phyloP scores from a whole-genome alignment of 2,113 vertebrate species.

The Octodon degus region DNA sequence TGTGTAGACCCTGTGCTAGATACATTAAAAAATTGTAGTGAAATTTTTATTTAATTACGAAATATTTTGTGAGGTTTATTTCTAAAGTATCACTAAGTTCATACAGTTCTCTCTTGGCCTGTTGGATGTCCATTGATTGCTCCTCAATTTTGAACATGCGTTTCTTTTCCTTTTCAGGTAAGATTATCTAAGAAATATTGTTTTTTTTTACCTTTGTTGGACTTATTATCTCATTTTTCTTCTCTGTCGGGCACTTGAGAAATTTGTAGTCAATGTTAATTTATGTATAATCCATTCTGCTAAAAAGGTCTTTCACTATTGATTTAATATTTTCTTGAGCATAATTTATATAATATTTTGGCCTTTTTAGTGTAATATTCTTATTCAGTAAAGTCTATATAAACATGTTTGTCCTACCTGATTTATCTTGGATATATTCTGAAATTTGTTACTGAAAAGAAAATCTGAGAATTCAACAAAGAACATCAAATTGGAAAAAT shows the following conservation, averaged over 20 bases:
- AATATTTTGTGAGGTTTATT: constrained; percentile 94
- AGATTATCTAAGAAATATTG: constrained; percentile 89
- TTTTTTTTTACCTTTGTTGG: constrained; percentile 88
- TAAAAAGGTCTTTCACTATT: constrained; percentile 89
- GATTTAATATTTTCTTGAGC: constrained; percentile 89
- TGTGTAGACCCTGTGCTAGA: too few species aligned
- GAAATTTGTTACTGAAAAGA: too few species aligned
- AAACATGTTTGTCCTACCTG: too few species aligned
- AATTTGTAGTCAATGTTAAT: constrained; percentile 89
- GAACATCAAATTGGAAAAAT: too few species aligned
- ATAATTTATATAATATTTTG: constrained; percentile 88
- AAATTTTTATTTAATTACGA: constrained; percentile 97
- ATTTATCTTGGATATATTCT: too few species aligned
- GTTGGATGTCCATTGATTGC: constrained; percentile 94
- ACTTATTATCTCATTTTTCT: constrained; percentile 89
- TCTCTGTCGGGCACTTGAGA: constrained; percentile 89
- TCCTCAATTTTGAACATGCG: constrained; percentile 96
- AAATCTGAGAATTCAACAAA: too few species aligned
- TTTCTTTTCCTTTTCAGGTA: constrained; percentile 88
- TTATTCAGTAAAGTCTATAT: too few species aligned
- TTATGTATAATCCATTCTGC: constrained; percentile 90
- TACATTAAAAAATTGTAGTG: constrained; percentile 85
- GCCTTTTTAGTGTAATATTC: constrained; percentile 83
- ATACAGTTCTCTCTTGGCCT: constrained; percentile 96
- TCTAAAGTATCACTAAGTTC: constrained; percentile 93